Conservation (phyloP, 2,113 vertebrate species). For the Hystrix brachyura region DNA sequence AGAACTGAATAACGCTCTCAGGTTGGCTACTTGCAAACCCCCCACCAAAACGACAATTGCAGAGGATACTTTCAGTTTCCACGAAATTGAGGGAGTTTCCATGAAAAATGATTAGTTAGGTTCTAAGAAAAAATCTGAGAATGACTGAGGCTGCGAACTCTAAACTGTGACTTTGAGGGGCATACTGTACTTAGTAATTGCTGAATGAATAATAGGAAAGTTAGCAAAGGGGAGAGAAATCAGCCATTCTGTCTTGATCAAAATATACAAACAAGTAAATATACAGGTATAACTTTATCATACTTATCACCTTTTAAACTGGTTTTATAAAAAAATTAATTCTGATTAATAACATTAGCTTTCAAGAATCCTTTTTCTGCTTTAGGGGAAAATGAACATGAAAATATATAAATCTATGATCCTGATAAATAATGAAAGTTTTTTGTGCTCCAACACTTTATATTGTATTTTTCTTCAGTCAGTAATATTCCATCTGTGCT, state of each 20-base stretch:
- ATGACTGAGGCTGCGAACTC: no score
- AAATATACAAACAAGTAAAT: constrained; percentile 31
- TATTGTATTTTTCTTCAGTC: neutral
- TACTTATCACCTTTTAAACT: neutral
- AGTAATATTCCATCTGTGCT: neutral
- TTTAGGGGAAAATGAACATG: neutral
- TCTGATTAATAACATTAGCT: neutral
- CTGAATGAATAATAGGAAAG: constrained; percentile 19
- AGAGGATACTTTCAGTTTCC: no score
- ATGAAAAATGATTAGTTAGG: no score
- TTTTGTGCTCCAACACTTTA: neutral
- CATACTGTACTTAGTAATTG: neutral
- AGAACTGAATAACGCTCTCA: no score
- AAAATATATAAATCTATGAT: neutral
- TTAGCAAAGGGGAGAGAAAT: neutral
- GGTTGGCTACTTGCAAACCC: no score
- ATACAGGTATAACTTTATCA: neutral
- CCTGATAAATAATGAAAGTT: neutral
- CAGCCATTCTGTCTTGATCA: neutral
- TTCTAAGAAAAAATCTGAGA: no score
- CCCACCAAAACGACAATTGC: no score
- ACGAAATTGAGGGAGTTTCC: no score
- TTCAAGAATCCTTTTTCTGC: neutral
- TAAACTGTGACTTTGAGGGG: no score
- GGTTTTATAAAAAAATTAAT: constrained; percentile 32